Conservation (phyloP, 2,888 invertebrate genomes). For the Matsumyia berberina region DNA sequence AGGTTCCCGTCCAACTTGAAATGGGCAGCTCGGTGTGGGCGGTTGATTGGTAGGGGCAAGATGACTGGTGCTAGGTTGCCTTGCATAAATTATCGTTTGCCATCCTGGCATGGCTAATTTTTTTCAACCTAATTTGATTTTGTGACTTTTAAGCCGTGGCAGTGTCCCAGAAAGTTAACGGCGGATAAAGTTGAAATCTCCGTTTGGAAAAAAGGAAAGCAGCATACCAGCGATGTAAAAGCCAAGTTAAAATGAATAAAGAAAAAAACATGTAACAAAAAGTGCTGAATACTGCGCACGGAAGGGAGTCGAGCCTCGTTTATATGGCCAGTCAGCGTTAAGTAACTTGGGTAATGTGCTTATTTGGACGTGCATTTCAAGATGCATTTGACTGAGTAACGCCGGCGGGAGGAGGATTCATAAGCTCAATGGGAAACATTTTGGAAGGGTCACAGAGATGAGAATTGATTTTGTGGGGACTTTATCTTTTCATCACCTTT, state of each 20-base stretch:
- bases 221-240: neutral
- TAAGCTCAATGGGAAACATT: neutral
- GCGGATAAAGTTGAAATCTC: conserved; percentile 70
- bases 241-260: conserved; percentile 16
- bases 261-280: conserved; percentile 26
- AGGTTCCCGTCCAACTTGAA: conserved; percentile 35
- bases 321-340: conserved; percentile 44
- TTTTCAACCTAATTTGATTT: conserved; percentile 71
- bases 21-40: conserved; percentile 14
- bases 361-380: conserved; percentile 50
- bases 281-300: neutral
- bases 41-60: conserved; percentile 51
- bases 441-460: too few species aligned
- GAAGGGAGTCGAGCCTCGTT: conserved; percentile 18
- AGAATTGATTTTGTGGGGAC: neutral
- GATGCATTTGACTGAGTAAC: conserved; percentile 42
- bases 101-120: conserved; percentile 60
- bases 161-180: conserved; percentile 63
- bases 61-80: conserved; percentile 61
- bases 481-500: too few species aligned
- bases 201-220: conserved; percentile 26
- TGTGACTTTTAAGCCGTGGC: conserved; percentile 73
- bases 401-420: conserved; percentile 1
- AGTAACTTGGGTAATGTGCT: conserved; percentile 51
- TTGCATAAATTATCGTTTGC: conserved; percentile 70